phyloP scores from a whole-genome alignment of 2,888 invertebrate species.

The Mylabris sibirica region DNA sequence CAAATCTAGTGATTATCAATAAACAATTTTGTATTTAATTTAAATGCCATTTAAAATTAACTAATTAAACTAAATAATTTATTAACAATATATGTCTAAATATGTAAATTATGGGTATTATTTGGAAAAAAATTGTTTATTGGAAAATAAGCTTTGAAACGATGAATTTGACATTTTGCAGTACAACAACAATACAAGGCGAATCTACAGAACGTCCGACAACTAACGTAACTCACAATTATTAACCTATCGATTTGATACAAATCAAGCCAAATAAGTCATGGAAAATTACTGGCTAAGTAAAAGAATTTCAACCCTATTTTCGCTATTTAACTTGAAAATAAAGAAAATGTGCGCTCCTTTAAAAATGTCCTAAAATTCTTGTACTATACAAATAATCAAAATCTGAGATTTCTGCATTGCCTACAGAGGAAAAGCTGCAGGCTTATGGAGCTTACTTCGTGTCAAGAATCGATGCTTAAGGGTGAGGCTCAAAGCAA shows the following conservation, averaged over 20 bases:
- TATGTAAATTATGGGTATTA: not conserved
- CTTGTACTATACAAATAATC: no score
- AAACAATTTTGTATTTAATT: not conserved
- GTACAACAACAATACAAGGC: not conserved
- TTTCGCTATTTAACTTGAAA: no score
- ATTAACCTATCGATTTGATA: no score
- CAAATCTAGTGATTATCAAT: not conserved
- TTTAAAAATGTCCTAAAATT: no score
- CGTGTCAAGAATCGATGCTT: not conserved
- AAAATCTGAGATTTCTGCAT: no score
- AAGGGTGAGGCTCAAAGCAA: no score
- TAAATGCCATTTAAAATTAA: not conserved
- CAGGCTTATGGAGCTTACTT: no score
- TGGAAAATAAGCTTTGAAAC: not conserved
- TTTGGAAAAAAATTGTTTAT: not conserved
- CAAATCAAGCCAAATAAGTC: not conserved
- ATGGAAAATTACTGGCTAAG: no score
- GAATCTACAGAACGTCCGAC: not conserved
- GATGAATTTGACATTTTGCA: not conserved
- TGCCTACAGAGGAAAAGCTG: no score
- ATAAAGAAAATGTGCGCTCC: no score
- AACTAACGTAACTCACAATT: not conserved
- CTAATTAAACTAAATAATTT: constrained; percentile 1
- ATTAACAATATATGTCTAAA: not conserved
- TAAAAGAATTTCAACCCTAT: no score